Base-by-base conservation (phyloP, 2,797 vertebrate genomes). In the Cetoscarus ocellatus region DNA sequence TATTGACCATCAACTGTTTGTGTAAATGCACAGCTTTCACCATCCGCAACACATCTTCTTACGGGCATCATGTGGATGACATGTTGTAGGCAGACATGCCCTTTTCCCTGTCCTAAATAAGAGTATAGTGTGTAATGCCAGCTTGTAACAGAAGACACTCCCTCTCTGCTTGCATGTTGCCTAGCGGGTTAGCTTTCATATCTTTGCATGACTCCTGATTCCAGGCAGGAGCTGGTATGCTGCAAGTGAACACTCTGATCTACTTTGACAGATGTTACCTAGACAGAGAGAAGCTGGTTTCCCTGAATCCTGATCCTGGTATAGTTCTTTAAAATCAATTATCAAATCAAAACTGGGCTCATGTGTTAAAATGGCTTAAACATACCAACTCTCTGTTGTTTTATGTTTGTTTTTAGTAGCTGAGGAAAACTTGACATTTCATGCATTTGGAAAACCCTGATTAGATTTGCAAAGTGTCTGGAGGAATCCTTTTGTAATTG, bases 1-100 rank as follows among this genome's bases (percentile, higher is more conserved):
- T 88, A 88, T 84, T 85, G 86, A 91, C 90, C 91, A 91, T 86
- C 90, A 90, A 75, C 86, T 89, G 84, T 89, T 88, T 89, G 83
- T 88, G 82, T 80, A 77, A 86, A 82, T 59, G 77, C 79, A 80
- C 82, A 86, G 85, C 75, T 81, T 79, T 70, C 83, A 69, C 70
- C 73, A 3, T 54, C 70, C 70, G 67, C 67, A 54, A 66, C 67
- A 60, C 75, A 75, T 55, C 79, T 82, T 72, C 78, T 70, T 71
- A 75, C 75, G 73, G 82, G 73, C 72, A 83, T 88, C 84, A 83
- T 70, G 61, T 70, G 73, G 84, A 70, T 75, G 73, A 81, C 79
- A 81, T 61, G 73, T 82, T 59, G 65, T 78, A 77, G 73, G 80
- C 79, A 81, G 77, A 82, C 80, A 58, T 86, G 85, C 85, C 83